Conservation (phyloP, 2,888 invertebrate genomes). For the Gymnosoma rotundatum region DNA sequence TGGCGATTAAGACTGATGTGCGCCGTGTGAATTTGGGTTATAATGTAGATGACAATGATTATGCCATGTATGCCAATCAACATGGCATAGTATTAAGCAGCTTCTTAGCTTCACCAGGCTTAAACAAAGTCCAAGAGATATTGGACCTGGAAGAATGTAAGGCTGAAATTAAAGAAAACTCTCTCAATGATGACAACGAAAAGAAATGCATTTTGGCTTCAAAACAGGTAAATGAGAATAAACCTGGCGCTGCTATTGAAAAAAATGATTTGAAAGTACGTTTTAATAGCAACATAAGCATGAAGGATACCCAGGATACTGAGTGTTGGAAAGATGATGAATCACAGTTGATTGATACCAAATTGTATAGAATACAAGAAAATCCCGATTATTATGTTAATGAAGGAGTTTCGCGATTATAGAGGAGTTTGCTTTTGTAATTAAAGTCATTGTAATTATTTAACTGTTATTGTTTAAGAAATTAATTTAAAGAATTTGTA, state of each 20-base stretch:
- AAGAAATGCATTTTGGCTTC: background rate
- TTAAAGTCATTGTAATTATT: conserved; percentile 10
- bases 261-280: conserved; percentile 64
- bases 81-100: conserved; percentile 67
- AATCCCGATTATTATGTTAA: conserved; percentile 75
- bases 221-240: background rate
- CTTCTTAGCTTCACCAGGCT: conserved; percentile 60
- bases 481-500: background rate
- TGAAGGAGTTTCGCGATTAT: conserved; percentile 77
- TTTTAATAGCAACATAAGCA: conserved; percentile 51
- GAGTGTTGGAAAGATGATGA: conserved; percentile 63
- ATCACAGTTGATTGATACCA: conserved; percentile 64
- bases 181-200: conserved; percentile 44
- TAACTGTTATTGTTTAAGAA: conserved; percentile 21
- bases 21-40: conserved; percentile 72
- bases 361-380: conserved; percentile 63
- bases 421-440: too few species aligned
- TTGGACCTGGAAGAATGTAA: background rate
- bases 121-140: conserved; percentile 63
- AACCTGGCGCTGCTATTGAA: background rate
- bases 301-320: conserved; percentile 46
- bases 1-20: conserved; percentile 77
- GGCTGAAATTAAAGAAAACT: conserved; percentile 45
- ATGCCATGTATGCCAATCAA: conserved; percentile 71
- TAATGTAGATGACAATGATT: conserved; percentile 68